Evolutionary conservation across 2,797 vertebrate species (phyloP), one percentile per base, ranked within the genome.

Genomic region (Babyrousa celebensis): DNA sequence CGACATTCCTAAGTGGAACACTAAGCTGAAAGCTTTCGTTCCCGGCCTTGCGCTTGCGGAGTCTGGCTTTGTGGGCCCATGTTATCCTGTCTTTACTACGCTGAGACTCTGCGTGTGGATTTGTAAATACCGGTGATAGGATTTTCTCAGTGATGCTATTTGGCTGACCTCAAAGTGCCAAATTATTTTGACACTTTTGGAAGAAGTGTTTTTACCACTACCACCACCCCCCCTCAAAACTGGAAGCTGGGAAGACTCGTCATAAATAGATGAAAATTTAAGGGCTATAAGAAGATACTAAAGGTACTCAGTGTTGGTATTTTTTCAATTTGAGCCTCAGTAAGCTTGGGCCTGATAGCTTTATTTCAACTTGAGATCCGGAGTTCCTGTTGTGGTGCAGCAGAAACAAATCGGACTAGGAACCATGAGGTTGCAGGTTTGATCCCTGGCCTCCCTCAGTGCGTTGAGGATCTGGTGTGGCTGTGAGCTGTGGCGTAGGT

Each of bases 261-360:
- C 54, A 74, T 60, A 84, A 90, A 79, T 92, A 48, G 52, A 79
- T 54, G 74, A 40, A 77, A 91, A 70, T 23, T 9, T 80, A 68
- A 95, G 72, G 63, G 65, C 54, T 27, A 21, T 11, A 25, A 36
- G 72, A 63, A 54, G 58, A 68, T 25, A 36, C 65, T 85, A 40
- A 70, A 89, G 29, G 12, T 54, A 36, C 36, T 21, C 11, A 11
- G 40, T 71, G 68, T 91, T n/a, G 27, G 10, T 72, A 56, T 79
- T 74, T 75, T 79, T 96, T 95, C 36, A 72, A 78, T 56, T 52
- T 48, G 21, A 7, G 18, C 43, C 62, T 91, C 7, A 17, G n/a
- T 43, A 43, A 77, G 10, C 17, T 89, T 77, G 60, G 67, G 17
- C 18, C 12, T 10, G 85, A 52, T 52, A 58, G 27, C 23, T 89